Base-by-base conservation (phyloP, 2,797 vertebrate genomes). In the Lycodopsis pacificus region DNA sequence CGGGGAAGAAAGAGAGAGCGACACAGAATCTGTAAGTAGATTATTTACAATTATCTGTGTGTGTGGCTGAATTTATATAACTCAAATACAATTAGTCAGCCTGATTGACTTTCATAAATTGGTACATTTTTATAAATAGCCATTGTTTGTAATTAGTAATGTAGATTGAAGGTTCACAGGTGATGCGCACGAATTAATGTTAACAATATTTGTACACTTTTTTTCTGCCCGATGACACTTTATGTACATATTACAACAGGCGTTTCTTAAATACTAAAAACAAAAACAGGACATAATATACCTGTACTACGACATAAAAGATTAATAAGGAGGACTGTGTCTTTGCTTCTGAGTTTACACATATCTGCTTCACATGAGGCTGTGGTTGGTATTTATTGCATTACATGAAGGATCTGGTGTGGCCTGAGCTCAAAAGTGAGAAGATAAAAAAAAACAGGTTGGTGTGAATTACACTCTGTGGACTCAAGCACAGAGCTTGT, bases 381-480 rank as follows among this genome's bases (percentile, higher is more conserved):
- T 46, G 56, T 4, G 9, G 38, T 56, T 40, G n/a, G 2, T 65
- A 53, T 66, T 4, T 40, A 5, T 5, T 56, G 7, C 0, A 11
- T 59, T 11, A 6, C 12, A n/a, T 3, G 5, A 34, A 32, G 69
- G 69, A 71, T 32, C 14, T 4, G 13, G 22, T 20, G 11, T 65
- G 25, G n/a, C 22, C 7, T 65, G 46, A 65, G 53, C 67, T 79
- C 42, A 42, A 64, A 58, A 49, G 51, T 51, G 40, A 54, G 48
- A 40, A 27, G 36, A n/a, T 3, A 62, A 75, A 77, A 34, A 34
- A 34, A 17, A 77, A 67, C 72, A 68, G 65, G 48, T 51, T 0
- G 48, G 71, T 65, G 46, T 62, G 67, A 85, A 67, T 86, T 25
- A 40, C 69, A 65, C 75, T 67, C 59, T 38, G 12, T 42, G 73